Evolutionary conservation across 2,113 vertebrate genomes (phyloP), one percentile per base, ranked within the genome.

Genomic region (Oxyruncus cristatus): DNA sequence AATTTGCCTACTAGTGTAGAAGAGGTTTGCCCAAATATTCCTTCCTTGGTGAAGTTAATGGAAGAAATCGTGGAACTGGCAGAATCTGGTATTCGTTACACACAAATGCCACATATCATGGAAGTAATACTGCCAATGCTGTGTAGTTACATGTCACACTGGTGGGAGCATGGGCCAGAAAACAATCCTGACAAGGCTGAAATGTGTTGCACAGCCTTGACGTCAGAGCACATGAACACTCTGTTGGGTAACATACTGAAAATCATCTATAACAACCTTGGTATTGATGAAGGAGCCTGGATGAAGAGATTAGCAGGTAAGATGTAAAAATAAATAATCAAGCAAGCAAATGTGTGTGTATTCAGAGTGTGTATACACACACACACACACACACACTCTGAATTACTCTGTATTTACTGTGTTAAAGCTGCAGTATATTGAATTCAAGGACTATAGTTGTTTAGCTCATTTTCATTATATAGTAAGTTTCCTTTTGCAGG

Each of bases 221-320:
- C 98, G 1, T 99, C 99, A 4, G 99, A 99, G 62, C 99, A 99
- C 95, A 99, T 99, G 99, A 99, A 99, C 95, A 98, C 98, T 1
- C 98, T 99, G 14, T 98, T 99, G 76, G 99, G 99, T 20, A 99
- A 99, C 93, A 99, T 99, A 80, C 67, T 99, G 84, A 99, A 99
- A 97, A 99, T 99, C 92, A 99, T 99, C 93, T 99, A 99, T 92
- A 99, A 99, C 96, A 99, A 99, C 96, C 96, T 99, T 96, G 99
- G 99, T 9, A 99, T 99, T 28, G 99, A 99, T 24, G 99, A 99
- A 84, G 99, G 99, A 5, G 98, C 99, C 59, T 99, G 99, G 99
- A 99, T 99, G 99, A 99, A 99, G 94, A 98, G 99, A 88, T 96
- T 99, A 44, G 99, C 99, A 87, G 99, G 99, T 99, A 96, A 90